Conservation (phyloP, 2,797 vertebrate genomes). For the Todus mexicanus region DNA sequence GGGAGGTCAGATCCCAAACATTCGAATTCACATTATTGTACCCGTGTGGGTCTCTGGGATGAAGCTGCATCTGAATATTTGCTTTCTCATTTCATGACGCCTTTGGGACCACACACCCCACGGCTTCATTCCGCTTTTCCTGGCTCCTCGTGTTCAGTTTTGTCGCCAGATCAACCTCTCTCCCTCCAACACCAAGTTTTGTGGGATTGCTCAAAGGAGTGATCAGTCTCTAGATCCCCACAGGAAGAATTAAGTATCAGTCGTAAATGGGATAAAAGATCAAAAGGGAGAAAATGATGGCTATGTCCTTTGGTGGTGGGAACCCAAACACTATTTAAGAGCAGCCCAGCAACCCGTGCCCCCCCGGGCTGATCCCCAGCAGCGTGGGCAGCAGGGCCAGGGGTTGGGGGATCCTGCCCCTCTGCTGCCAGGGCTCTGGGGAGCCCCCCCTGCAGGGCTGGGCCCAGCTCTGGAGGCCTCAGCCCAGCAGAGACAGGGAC, state of each 20-base stretch:
- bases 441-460: background rate
- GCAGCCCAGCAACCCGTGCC: too few relatives aligned
- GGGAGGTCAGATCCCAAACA: background rate
- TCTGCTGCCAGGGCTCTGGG: background rate
- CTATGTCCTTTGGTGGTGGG: background rate
- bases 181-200: background rate
- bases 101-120: background rate
- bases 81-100: background rate
- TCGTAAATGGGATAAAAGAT: background rate
- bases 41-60: background rate
- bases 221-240: background rate
- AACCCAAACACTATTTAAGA: background rate
- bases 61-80: background rate
- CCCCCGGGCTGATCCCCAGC: too few relatives aligned
- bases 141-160: background rate
- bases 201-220: accelerated
- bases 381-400: background rate
- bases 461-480: background rate
- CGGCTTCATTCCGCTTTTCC: background rate
- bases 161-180: background rate
- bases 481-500: background rate
- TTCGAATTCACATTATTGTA: background rate
- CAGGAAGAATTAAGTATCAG: background rate
- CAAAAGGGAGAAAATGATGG: background rate
- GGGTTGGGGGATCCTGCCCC: background rate